Evolutionary conservation across 1,140 invertebrate species (phyloP), one percentile per base, ranked within the genome.

Genomic region (Papilio aristodemus): DNA sequence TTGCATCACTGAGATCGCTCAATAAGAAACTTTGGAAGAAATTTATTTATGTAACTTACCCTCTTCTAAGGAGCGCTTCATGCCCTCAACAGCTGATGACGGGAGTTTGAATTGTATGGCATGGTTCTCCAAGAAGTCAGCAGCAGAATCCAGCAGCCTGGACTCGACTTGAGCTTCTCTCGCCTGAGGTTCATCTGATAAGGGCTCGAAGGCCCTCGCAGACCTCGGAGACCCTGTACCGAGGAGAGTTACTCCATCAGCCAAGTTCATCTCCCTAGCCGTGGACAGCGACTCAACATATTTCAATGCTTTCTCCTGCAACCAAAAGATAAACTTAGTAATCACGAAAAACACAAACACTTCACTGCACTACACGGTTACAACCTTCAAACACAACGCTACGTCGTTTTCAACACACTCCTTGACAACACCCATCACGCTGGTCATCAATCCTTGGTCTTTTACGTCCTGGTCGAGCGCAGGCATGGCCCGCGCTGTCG

Each of bases 101-200:
- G 96, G 95, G 11, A 96, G 87, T 83, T 95, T 95, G 71, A 96
- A 93, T 84, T 96, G 95, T 50, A 96, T 92, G 13, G 95, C 96
- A 86, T 96, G 95, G 64, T 94, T 95, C 72, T 95, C 94, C 59
- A 97, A 92, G 92, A 96, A 96, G 69, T 94, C 93, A 68, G 94
- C 93, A 36, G 95, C 93, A 50, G 94, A 93, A 76, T 97, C 95
- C 19, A 95, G 87, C 32, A 97, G 91, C 60, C 95, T 93, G n/a
- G 94, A 93, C 75, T 97, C 95, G 4, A 97, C 93, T 63, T 95
- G 94, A n/a, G 94, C 92, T 87, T 97, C 95, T 70, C 95, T 93
- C 13, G 94, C 94, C 74, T 94, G 93, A 14, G 93, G 91, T 77
- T 96, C 95, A 10, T 93, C 92, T 22, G 95, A 94, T 63, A 96